Conservation (phyloP, 2,113 vertebrate genomes). For the Tinamus guttatus region DNA sequence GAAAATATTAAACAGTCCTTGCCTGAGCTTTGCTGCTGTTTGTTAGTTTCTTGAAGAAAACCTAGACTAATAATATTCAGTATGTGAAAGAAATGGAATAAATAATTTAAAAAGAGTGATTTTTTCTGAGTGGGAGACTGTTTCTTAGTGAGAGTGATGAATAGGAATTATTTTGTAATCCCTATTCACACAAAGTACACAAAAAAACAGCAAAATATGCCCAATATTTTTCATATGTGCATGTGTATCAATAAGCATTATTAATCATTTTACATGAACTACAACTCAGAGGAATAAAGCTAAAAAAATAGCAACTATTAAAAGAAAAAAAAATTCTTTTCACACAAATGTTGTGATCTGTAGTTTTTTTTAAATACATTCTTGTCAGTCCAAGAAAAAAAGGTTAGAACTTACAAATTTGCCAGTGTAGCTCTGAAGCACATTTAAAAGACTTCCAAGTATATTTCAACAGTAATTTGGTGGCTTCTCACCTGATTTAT, state of each 20-base stretch:
- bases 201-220: neutral
- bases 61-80: neutral
- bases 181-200: no score
- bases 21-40: neutral
- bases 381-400: neutral
- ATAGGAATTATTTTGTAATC: neutral
- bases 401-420: neutral
- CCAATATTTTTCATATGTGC: neutral
- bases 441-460: neutral
- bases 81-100: neutral
- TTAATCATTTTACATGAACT: neutral
- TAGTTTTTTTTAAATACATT: neutral
- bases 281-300: neutral
- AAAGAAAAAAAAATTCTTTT: neutral
- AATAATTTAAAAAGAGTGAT: accelerated
- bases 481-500: neutral
- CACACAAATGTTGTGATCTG: neutral
- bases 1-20: neutral
- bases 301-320: neutral
- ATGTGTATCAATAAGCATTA: neutral
- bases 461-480: neutral
- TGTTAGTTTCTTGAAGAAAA: neutral
- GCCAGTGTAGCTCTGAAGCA: neutral
- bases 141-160: neutral
- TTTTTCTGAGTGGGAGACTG: neutral